Conservation (phyloP, 2,797 vertebrate genomes). For the Tangara arthus region DNA sequence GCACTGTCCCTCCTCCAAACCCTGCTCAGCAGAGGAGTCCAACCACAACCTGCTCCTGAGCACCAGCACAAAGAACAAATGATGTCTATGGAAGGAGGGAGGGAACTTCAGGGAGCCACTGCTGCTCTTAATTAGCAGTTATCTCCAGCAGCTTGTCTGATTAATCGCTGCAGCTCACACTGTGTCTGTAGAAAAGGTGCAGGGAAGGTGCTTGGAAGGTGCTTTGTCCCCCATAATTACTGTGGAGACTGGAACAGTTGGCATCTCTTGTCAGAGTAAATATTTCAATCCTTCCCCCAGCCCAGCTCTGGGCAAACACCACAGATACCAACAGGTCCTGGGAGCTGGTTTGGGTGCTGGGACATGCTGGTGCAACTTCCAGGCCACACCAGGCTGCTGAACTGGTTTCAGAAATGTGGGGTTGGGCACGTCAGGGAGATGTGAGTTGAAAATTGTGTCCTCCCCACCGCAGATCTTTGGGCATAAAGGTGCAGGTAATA, state of each 20-base stretch:
- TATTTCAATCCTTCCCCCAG: background rate
- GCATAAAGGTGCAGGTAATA: background rate
- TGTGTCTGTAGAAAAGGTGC: background rate
- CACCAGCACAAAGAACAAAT: background rate
- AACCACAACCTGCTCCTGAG: background rate
- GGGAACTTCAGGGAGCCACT: background rate
- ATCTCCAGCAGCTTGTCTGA: conserved; percentile 42
- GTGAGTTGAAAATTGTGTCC: background rate
- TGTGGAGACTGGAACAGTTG: background rate
- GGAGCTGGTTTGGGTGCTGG: background rate
- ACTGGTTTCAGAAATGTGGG: background rate
- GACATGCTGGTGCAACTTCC: background rate
- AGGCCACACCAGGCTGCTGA: background rate
- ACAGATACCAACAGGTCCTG: fast-evolving
- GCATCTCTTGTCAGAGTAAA: background rate
- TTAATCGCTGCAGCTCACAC: conserved; percentile 35
- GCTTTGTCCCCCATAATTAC: background rate
- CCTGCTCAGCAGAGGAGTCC: background rate
- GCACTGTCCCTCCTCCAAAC: background rate
- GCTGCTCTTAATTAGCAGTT: conserved; percentile 14
- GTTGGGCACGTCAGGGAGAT: fast-evolving
- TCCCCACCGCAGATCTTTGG: background rate
- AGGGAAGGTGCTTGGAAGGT: background rate
- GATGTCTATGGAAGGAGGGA: background rate
- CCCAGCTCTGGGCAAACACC: background rate